Conservation (phyloP, 1,140 invertebrate species). For the Zaprionus taronus region DNA sequence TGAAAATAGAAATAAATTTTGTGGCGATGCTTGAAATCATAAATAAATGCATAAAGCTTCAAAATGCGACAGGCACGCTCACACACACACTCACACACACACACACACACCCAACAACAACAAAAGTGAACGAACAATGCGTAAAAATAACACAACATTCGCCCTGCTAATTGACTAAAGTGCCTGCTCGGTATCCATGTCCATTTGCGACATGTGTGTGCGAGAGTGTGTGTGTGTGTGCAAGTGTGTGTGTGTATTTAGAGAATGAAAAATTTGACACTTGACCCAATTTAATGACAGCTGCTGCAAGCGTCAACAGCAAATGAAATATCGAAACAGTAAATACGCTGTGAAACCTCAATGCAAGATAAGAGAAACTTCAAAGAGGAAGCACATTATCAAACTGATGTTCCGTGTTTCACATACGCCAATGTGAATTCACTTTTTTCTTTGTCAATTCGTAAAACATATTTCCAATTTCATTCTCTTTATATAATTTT, state of each 20-base stretch:
- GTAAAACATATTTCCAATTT: not conserved
- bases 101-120: not conserved
- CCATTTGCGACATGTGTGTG: conserved; percentile 8
- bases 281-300: conserved; percentile 68
- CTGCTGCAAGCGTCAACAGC: conserved; percentile 36
- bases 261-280: conserved; percentile 53
- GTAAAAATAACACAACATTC: conserved; percentile 61
- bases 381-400: not conserved
- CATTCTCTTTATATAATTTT: not conserved
- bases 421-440: not conserved
- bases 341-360: conserved; percentile 16
- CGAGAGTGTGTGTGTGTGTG: not conserved
- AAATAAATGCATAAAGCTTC: conserved; percentile 51
- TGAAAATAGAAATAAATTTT: conserved; percentile 38
- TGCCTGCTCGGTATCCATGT: conserved; percentile 49
- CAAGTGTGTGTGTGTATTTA: conserved; percentile 25
- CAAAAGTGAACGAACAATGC: conserved; percentile 28
- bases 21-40: conserved; percentile 48
- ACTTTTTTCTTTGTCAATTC: not conserved
- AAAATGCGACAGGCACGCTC: conserved; percentile 30
- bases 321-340: conserved; percentile 35
- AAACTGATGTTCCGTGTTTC: not conserved
- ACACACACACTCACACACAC: conserved; percentile 5
- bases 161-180: conserved; percentile 77
- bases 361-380: conserved; percentile 13